Conservation (phyloP, 1,140 invertebrate species). For the Drosophila seguyi region DNA sequence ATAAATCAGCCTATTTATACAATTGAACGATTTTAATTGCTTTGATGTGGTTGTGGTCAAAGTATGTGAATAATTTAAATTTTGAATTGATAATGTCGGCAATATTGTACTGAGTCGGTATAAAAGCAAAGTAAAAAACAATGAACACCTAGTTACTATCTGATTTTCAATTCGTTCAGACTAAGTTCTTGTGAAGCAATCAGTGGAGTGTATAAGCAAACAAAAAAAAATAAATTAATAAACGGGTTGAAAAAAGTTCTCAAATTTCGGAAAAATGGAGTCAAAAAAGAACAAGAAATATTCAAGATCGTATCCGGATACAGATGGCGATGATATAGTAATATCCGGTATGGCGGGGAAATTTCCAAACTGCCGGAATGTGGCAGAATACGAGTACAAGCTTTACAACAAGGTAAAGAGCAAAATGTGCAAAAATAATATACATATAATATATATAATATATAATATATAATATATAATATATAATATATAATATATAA, state of each 20-base stretch:
- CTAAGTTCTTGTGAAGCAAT: conserved; percentile 11
- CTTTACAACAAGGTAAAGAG: conserved; percentile 90
- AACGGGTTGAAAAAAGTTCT: not conserved
- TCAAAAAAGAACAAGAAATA: conserved; percentile 68
- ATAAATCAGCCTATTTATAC: conserved; percentile 56
- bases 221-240: conserved; percentile 2
- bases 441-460: too few species aligned
- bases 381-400: conserved; percentile 92
- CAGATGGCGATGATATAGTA: conserved; percentile 91
- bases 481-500: too few species aligned
- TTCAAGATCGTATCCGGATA: conserved; percentile 69
- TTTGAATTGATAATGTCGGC: conserved; percentile 63
- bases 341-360: conserved; percentile 92
- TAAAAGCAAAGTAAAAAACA: conserved; percentile 59
- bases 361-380: conserved; percentile 94
- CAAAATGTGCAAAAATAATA: not conserved
- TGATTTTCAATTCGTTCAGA: conserved; percentile 62
- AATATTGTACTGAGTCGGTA: conserved; percentile 32
- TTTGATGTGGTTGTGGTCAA: conserved; percentile 63
- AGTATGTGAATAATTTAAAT: conserved; percentile 59
- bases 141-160: conserved; percentile 62
- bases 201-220: not conserved
- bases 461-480: too few species aligned
- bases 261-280: conserved; percentile 7
- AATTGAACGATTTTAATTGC: conserved; percentile 68